A percentile compares a stretch with the other conserved stretches of the same genome.
These are phyloP conservation scores for Sebastes umbrosus DNA, from an alignment of 2,797 vertebrate genomes.

Conservation along the genomic window DNA sequence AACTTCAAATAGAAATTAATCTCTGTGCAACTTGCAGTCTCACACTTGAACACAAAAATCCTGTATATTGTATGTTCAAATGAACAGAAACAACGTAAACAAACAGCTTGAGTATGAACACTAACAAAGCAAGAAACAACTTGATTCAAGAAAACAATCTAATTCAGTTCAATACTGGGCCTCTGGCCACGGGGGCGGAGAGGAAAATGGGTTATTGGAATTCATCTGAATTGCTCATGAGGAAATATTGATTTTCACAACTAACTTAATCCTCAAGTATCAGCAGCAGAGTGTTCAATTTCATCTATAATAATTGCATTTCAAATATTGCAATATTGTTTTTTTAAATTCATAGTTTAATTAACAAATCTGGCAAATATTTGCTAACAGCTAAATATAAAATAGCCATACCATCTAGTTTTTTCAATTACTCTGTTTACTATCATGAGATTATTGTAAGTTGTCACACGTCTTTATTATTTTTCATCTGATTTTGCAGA, in stretches of 20 bases:
- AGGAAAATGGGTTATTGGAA: conserved; percentile 36
- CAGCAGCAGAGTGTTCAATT: conserved; percentile 3
- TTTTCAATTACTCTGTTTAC: neutral
- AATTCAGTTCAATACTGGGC: conserved; percentile 17
- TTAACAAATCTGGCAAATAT: neutral
- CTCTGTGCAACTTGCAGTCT: neutral
- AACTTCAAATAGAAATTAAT: conserved; percentile 35
- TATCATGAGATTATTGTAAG: neutral
- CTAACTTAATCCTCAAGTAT: conserved; percentile 28
- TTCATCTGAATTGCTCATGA: conserved; percentile 33
- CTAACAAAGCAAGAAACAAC: neutral
- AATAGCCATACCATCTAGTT: neutral
- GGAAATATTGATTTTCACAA: conserved; percentile 49
- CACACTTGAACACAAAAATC: conserved; percentile 4
- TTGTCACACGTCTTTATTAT: neutral
- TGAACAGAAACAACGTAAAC: conserved; percentile 9
- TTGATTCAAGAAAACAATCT: conserved; percentile 10
- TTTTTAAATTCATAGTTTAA: neutral
- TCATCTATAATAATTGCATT: neutral
- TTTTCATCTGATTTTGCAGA: neutral
- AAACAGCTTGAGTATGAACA: conserved; percentile 2
- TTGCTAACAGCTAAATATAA: neutral
- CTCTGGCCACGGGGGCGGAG: neutral
- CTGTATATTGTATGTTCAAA: conserved; percentile 7
- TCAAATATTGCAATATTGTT: neutral